Evolutionary conservation across 1,140 invertebrate species (phyloP).

Genomic region (Chironomus striatipennis): DNA sequence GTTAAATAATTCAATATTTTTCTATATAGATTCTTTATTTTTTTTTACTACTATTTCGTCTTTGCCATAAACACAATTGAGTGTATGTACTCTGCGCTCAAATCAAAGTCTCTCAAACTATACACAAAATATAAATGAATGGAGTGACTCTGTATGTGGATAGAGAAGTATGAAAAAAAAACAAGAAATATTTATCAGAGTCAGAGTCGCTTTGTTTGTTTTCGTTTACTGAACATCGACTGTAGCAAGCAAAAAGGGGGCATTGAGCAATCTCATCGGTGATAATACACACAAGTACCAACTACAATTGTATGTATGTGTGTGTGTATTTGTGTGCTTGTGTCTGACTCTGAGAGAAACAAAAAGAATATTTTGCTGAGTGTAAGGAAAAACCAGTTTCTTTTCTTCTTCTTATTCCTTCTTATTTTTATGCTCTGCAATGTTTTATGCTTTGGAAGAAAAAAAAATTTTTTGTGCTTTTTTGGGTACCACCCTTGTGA

Average conservation of each 20-base stretch:
- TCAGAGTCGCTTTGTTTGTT: background rate
- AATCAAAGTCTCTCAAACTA: background rate
- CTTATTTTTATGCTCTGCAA: background rate
- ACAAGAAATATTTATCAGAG: no score
- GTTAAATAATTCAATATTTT: constrained; percentile 19
- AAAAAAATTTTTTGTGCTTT: background rate
- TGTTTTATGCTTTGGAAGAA: background rate
- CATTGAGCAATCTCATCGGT: no score
- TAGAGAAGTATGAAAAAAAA: no score
- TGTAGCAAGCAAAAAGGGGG: no score
- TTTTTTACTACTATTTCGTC: background rate
- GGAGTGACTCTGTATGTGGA: no score
- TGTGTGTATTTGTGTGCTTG: background rate
- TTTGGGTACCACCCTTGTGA: background rate
- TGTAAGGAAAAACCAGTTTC: background rate
- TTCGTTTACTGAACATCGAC: background rate
- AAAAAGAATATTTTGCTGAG: background rate
- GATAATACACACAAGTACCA: no score
- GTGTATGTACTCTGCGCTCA: background rate
- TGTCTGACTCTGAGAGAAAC: constrained; percentile 1
- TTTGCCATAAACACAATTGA: constrained; percentile 4
- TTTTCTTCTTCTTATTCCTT: background rate
- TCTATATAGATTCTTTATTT: constrained; percentile 4
- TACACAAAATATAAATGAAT: background rate
- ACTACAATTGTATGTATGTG: background rate